Evolutionary conservation across 2,113 vertebrate genomes (phyloP).

Genomic region (Thamnophis sirtalis): DNA sequence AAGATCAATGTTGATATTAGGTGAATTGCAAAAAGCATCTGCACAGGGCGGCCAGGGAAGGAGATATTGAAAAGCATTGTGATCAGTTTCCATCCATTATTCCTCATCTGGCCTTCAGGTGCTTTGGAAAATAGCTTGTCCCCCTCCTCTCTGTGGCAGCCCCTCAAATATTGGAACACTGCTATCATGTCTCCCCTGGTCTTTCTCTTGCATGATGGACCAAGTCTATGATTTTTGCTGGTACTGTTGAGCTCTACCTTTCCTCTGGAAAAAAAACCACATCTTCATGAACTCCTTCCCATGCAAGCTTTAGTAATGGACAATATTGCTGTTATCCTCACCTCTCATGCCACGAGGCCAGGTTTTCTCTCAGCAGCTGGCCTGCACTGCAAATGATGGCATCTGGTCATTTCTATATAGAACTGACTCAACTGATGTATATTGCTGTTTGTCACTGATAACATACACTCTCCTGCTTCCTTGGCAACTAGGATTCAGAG

Average conservation of each 20-base stretch:
- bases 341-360: background rate
- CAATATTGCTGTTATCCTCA: background rate
- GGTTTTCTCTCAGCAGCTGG: background rate
- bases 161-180: too few species aligned
- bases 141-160: too few species aligned
- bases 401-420: background rate
- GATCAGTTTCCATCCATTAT: too few species aligned
- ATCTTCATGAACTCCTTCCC: background rate
- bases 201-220: background rate
- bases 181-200: too few species aligned
- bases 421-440: background rate
- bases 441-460: background rate
- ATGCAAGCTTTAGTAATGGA: background rate
- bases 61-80: too few species aligned
- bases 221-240: background rate
- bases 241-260: background rate
- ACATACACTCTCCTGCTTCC: background rate
- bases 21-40: too few species aligned
- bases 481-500: background rate
- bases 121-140: too few species aligned
- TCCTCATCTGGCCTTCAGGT: too few species aligned
- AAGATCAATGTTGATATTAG: too few species aligned
- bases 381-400: background rate
- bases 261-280: background rate
- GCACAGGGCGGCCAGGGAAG: too few species aligned